Evolutionary conservation across 2,888 invertebrate species (phyloP).

Genomic region (Vannuccia rotundouncinata): DNA sequence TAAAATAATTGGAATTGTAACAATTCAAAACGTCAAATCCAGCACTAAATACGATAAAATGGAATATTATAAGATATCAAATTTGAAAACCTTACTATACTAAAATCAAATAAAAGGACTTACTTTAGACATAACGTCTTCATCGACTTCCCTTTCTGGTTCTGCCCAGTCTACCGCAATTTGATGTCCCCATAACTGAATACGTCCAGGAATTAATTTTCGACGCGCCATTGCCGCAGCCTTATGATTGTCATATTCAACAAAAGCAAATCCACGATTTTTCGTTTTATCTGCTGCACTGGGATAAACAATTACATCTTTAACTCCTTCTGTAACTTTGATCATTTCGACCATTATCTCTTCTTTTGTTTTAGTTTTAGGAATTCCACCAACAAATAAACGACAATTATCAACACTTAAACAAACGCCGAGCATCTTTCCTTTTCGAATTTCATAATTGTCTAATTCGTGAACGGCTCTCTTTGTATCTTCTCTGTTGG

Average conservation of each 20-base stretch:
- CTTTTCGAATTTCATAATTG: slow-evolving; percentile 65
- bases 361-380: slow-evolving; percentile 62
- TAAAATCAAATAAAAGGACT: no score
- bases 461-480: slow-evolving; percentile 63
- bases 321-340: slow-evolving; percentile 69
- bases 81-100: no score
- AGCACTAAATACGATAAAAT: no score
- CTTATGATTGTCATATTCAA: slow-evolving; percentile 67
- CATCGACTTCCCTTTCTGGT: slow-evolving; percentile 67
- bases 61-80: no score
- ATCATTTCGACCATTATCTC: slow-evolving; percentile 62
- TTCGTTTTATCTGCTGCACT: slow-evolving; percentile 61
- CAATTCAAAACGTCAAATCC: no score
- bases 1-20: no score
- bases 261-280: slow-evolving; percentile 74
- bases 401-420: slow-evolving; percentile 75
- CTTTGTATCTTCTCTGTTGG: slow-evolving; percentile 60
- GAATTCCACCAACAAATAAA: slow-evolving; percentile 67
- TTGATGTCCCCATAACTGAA: slow-evolving; percentile 62
- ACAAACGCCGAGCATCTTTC: slow-evolving; percentile 67
- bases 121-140: slow-evolving; percentile 62
- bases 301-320: slow-evolving; percentile 63
- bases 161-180: slow-evolving; percentile 75
- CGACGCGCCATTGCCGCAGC: slow-evolving; percentile 57
- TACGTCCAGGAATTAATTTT: slow-evolving; percentile 61